These are phyloP conservation scores for Acropora tenuis DNA, from an alignment of 64 coral and sea anemone genomes.

Conservation along the genomic window DNA sequence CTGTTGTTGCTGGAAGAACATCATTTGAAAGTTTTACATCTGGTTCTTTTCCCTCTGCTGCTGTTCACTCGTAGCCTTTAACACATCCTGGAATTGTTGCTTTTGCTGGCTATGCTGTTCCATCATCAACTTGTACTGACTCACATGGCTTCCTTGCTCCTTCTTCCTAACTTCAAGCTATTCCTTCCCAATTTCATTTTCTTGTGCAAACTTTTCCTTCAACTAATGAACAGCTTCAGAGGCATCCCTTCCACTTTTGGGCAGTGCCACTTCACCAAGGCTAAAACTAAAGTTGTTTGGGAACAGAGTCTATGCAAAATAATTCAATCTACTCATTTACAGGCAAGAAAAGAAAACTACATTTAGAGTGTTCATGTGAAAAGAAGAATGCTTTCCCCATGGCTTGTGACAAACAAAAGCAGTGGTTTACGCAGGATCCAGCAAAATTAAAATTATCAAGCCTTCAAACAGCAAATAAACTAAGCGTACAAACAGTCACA, in stretches of 20 bases:
- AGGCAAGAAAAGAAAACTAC: neutral
- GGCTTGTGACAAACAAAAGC: neutral
- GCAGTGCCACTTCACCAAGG: neutral
- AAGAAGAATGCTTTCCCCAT: neutral
- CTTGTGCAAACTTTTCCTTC: constrained; percentile 50
- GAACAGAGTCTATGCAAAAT: neutral
- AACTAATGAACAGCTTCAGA: constrained; percentile 59
- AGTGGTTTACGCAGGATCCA: constrained; percentile 1
- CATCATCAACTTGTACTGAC: constrained; percentile 30
- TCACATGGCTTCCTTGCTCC: constrained; percentile 33
- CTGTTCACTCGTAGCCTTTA: constrained; percentile 42
- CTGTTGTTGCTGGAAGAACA: constrained; percentile 60
- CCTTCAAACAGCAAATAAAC: constrained; percentile 1
- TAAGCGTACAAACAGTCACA: neutral
- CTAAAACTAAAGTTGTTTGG: constrained; percentile 1
- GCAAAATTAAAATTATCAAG: constrained; percentile 1
- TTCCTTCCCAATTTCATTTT: constrained; percentile 18
- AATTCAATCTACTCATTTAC: constrained; percentile 6
- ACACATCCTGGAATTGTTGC: constrained; percentile 27
- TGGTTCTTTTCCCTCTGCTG: constrained; percentile 35
- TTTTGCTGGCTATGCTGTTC: constrained; percentile 50
- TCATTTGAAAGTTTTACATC: constrained; percentile 51
- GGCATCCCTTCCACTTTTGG: constrained; percentile 47
- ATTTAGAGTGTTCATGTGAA: neutral
- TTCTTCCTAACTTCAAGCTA: constrained; percentile 49